These are phyloP conservation scores for Troglohyphantes excavatus DNA, from an alignment of 2,888 invertebrate species.

Conservation along the genomic window DNA sequence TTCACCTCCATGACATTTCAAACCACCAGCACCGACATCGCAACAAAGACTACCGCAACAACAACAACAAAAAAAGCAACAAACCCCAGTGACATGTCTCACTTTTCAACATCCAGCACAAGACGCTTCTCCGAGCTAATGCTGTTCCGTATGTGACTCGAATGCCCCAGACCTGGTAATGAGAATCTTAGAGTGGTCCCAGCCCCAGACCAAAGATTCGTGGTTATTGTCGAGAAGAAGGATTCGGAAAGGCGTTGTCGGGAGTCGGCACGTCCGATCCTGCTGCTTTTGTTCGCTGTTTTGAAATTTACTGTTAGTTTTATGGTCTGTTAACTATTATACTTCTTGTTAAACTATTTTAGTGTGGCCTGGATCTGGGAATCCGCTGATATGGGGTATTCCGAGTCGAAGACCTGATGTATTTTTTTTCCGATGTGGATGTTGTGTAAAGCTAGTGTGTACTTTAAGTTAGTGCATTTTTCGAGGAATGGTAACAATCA, in stretches of 20 bases:
- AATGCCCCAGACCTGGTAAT: not conserved
- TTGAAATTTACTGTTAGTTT: not conserved
- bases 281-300: not conserved
- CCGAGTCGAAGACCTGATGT: too few species aligned
- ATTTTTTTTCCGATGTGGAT: too few species aligned
- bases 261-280: not conserved
- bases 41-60: too few species aligned
- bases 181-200: not conserved
- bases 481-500: too few species aligned
- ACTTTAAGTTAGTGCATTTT: too few species aligned
- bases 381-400: not conserved
- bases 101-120: not conserved
- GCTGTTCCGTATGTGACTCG: not conserved
- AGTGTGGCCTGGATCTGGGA: not conserved
- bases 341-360: constrained; percentile 4
- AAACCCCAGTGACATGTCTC: not conserved
- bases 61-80: not conserved
- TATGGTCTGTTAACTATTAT: not conserved
- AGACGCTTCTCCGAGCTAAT: not conserved
- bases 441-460: too few species aligned
- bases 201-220: not conserved
- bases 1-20: too few species aligned
- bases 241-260: not conserved
- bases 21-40: too few species aligned
- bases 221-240: not conserved